phyloP scores from a whole-genome alignment of 2,113 vertebrate species.

The Emydura subglobosa region DNA sequence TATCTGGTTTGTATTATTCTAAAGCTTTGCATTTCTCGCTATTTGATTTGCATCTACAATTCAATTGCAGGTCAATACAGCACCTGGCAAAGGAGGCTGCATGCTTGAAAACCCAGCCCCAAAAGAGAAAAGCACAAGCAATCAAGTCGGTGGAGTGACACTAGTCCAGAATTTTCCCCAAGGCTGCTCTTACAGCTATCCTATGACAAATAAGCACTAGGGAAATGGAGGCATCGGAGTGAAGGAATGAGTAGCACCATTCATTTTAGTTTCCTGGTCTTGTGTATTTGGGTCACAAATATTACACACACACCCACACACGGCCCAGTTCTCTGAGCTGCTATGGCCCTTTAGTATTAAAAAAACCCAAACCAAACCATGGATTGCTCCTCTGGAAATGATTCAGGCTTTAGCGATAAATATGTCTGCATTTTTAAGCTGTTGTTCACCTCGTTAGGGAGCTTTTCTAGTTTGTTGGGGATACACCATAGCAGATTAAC shows the following conservation, averaged over 20 bases:
- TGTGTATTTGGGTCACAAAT: not conserved
- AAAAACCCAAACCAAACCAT: not conserved
- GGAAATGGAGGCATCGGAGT: not conserved
- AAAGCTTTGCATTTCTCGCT: not conserved
- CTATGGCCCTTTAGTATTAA: not conserved
- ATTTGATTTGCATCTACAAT: not conserved
- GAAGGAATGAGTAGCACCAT: not conserved
- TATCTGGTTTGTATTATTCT: not conserved
- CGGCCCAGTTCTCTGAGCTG: not conserved
- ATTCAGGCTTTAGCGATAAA: constrained; percentile 31
- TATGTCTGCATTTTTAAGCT: not conserved
- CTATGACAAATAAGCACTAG: not conserved
- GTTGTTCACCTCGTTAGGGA: not conserved
- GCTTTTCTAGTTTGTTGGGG: not conserved
- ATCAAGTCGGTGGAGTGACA: not conserved
- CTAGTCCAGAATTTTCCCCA: not conserved
- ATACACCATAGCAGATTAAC: not conserved
- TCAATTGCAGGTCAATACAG: not conserved
- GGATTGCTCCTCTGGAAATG: constrained; percentile 9
- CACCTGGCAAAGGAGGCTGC: not conserved
- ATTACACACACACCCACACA: rapidly evolving
- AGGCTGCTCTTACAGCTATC: not conserved
- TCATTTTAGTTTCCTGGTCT: not conserved
- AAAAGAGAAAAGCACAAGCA: not conserved
- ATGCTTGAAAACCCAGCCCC: rapidly evolving